Evolutionary conservation across 2,888 invertebrate genomes (phyloP).

Genomic region (Cyrtodaria siliqua): DNA sequence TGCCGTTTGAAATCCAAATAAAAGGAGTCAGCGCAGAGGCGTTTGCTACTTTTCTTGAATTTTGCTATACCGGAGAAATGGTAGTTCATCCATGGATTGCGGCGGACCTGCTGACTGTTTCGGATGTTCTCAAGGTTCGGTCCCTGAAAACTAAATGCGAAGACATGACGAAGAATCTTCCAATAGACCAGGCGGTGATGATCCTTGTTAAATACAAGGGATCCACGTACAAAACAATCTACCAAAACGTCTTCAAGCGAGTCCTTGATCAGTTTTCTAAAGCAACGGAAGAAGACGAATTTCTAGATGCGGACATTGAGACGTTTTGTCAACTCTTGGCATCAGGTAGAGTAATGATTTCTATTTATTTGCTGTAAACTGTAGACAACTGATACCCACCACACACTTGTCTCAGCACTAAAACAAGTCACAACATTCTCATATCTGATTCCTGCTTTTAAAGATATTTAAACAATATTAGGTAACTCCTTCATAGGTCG

Average conservation of each 20-base stretch:
- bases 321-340: constrained; percentile 60
- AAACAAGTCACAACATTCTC: no score
- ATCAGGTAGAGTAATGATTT: no score
- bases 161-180: constrained; percentile 50
- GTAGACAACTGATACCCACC: no score
- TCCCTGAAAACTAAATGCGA: constrained; percentile 44
- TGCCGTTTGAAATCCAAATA: constrained; percentile 69
- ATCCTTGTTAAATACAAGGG: constrained; percentile 52
- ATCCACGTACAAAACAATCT: not conserved
- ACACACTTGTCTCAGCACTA: no score
- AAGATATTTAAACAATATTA: no score
- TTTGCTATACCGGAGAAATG: constrained; percentile 68
- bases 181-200: constrained; percentile 57
- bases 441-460: no score
- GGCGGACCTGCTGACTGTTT: constrained; percentile 65
- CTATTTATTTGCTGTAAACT: no score
- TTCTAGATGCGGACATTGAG: constrained; percentile 63
- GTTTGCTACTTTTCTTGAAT: constrained; percentile 73
- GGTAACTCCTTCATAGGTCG: no score
- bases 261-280: constrained; percentile 26
- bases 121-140: constrained; percentile 66
- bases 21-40: constrained; percentile 67
- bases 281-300: constrained; percentile 26
- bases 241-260: constrained; percentile 1
- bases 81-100: constrained; percentile 61